Evolutionary conservation across 2,113 vertebrate species (phyloP).

Genomic region (Heliornis fulica): DNA sequence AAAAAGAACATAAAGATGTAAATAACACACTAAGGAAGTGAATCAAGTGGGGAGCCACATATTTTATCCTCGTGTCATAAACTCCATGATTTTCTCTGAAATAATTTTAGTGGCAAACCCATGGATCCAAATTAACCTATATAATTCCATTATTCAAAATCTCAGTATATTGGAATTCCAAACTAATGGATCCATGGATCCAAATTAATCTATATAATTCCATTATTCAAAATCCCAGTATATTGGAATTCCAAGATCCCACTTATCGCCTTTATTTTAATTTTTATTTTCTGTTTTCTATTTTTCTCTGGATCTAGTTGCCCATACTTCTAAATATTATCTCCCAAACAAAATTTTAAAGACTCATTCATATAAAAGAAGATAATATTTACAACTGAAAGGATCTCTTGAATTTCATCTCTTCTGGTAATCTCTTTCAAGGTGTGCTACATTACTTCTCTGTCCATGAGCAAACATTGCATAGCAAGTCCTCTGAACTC

Average conservation of each 20-base stretch:
- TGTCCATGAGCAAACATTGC: background rate
- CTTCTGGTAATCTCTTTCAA: background rate
- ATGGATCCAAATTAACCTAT: background rate
- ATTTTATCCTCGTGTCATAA: background rate
- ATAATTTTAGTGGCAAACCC: background rate
- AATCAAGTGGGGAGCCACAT: background rate
- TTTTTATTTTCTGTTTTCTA: too few species aligned
- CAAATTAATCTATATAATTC: background rate
- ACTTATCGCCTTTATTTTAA: background rate
- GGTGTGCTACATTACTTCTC: background rate
- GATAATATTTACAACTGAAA: background rate
- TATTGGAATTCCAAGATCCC: background rate
- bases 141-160: background rate
- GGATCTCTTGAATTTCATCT: background rate
- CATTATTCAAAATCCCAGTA: background rate
- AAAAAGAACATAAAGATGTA: background rate
- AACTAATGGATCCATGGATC: rapidly evolving
- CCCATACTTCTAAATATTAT: background rate
- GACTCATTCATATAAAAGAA: background rate
- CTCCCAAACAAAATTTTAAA: background rate
- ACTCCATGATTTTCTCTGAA: background rate
- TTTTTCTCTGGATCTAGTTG: background rate
- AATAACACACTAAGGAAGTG: background rate
- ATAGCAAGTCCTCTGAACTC: background rate
- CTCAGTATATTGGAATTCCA: background rate